These are phyloP conservation scores for Meteorus cinctellus DNA, from an alignment of 2,888 invertebrate species.

Conservation along the genomic window DNA sequence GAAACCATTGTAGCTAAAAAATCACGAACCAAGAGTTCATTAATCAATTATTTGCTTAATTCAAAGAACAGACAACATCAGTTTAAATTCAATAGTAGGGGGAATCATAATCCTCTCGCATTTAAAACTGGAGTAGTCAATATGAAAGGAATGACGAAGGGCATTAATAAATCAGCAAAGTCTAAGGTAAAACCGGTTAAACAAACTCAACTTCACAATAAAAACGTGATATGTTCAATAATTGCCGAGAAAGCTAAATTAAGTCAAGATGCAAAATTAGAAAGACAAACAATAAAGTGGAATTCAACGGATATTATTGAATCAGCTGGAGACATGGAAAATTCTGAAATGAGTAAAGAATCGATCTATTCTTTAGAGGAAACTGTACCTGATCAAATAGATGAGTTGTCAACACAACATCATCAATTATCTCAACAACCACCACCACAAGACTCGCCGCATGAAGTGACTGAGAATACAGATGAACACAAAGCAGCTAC, in stretches of 20 bases:
- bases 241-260: constrained; percentile 69
- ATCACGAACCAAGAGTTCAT: constrained; percentile 80
- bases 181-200: constrained; percentile 64
- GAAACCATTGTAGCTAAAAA: constrained; percentile 90
- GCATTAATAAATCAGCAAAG: constrained; percentile 57
- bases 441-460: background rate
- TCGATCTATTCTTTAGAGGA: constrained; percentile 56
- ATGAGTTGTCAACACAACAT: background rate
- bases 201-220: constrained; percentile 68
- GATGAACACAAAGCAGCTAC: constrained; percentile 45
- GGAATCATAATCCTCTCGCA: constrained; percentile 62
- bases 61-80: constrained; percentile 79
- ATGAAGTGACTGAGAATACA: background rate
- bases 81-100: constrained; percentile 64
- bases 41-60: constrained; percentile 80
- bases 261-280: constrained; percentile 64
- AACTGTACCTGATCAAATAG: constrained; percentile 21
- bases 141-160: constrained; percentile 53
- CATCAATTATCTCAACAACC: background rate
- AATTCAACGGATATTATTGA: constrained; percentile 84
- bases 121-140: constrained; percentile 60
- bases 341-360: constrained; percentile 73
- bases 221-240: constrained; percentile 69
- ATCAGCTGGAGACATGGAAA: constrained; percentile 76
- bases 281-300: constrained; percentile 77